Base-by-base conservation (phyloP, 53 echinoderm and acorn worm genomes). In the Astropecten irregularis region DNA sequence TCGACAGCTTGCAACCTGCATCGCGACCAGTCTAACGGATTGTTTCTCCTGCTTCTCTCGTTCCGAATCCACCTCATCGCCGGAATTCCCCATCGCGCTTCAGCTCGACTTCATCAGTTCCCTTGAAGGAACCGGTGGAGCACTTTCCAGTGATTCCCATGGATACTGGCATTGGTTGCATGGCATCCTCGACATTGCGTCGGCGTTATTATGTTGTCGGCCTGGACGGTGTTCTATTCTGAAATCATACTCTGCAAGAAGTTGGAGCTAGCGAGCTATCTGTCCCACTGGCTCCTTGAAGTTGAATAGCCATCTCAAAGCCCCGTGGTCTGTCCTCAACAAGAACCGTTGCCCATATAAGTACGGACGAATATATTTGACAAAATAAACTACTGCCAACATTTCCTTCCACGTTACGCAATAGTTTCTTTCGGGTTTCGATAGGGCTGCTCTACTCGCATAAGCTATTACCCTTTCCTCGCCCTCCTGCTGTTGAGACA, bases 401-500 rank as follows among this genome's bases (percentile, higher is more conserved):
- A n/a, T n/a, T n/a, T 34, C 88, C 69, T 60, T 50, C 11, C 90
- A 16, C 0, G 90, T 85, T 0, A 77, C 85, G 22, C 77, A 68
- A 40, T 90, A 90, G 2, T 68, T 33, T 23, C 74, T 33, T 35
- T 90, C 86, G 4, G 64, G n/a, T 49, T 85, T 81, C 11, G 68
- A 35, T 25, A 90, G 32, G 0, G 85, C 68, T n/a, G n/a, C n/a
- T 19, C 55, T 0, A 64, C 86, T 90, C 52, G 55, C 61, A 25
- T 85, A 82, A 1, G 82, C 77, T 26, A 86, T 60, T 20, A 82
- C 86, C 19, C 26, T 68, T 32, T 90, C 82, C 15, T 37, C 53
- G 0, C 73, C 90, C 0, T 90, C 67, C 50, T 86, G 77, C 8
- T 38, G 21, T 76, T 86, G 86, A 10, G 72, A 63, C 52, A 86